Evolutionary conservation across 2,888 invertebrate genomes (phyloP).

Genomic region (Rhagium mordax): DNA sequence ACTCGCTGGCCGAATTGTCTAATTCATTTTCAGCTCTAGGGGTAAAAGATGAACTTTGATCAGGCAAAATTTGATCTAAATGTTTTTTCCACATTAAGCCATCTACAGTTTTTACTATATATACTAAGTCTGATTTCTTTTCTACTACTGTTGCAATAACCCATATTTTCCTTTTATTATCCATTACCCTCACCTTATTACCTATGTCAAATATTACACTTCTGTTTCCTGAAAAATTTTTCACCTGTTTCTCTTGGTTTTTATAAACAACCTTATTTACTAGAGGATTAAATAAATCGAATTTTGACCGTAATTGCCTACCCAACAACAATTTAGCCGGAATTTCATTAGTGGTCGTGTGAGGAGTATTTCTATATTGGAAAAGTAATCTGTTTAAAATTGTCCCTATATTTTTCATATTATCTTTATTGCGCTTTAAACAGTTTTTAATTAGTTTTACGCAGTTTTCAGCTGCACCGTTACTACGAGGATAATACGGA

Average conservation of each 20-base stretch:
- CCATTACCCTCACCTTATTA: not conserved
- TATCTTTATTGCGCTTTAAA: conserved; percentile 18
- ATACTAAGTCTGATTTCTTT: not conserved
- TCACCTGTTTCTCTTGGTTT: not conserved
- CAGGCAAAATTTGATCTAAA: not conserved
- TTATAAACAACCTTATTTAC: not conserved
- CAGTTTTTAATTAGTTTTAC: conserved; percentile 23
- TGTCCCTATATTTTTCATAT: conserved; percentile 13
- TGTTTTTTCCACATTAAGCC: not conserved
- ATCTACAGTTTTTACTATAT: not conserved
- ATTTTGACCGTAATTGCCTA: conserved; percentile 5
- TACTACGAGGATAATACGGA: conserved; percentile 12
- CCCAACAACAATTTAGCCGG: conserved; percentile 23
- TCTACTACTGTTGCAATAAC: not conserved
- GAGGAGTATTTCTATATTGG: conserved; percentile 19
- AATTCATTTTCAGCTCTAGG: not conserved
- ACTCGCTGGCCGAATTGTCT: not conserved
- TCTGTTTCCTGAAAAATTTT: not conserved
- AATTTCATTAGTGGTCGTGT: conserved; percentile 7
- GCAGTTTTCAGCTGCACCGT: not conserved
- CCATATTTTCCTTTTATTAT: not conserved
- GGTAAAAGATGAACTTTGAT: not conserved
- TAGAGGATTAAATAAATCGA: not conserved
- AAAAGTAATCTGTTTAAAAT: conserved; percentile 16
- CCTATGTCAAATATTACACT: not conserved